phyloP scores from a whole-genome alignment of 2,113 vertebrate species.

The Phyllostomus hastatus region DNA sequence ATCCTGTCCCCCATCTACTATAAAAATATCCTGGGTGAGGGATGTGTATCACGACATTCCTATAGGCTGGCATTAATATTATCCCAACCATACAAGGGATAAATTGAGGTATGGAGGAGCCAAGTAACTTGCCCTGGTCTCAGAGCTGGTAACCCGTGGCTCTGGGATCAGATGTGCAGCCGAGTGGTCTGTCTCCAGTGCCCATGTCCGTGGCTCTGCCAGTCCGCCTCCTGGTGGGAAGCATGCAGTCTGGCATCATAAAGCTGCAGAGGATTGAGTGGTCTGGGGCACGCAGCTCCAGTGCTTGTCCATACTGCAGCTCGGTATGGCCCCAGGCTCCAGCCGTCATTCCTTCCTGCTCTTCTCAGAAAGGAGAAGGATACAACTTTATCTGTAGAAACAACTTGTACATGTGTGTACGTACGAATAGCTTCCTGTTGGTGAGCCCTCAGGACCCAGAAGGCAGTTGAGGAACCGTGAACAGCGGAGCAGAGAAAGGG shows the following conservation, averaged over 20 bases:
- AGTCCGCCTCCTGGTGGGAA: background rate
- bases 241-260: background rate
- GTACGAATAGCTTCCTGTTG: background rate
- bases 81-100: background rate
- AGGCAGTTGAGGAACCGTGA: background rate
- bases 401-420: background rate
- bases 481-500: background rate
- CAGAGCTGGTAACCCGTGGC: background rate
- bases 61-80: background rate
- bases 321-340: background rate
- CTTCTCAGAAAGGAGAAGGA: background rate
- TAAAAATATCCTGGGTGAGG: background rate
- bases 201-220: rapidly evolving
- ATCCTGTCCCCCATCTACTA: background rate
- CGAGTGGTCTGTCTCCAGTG: background rate
- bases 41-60: background rate
- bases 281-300: background rate
- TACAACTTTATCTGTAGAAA: background rate
- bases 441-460: background rate
- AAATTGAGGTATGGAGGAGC: background rate
- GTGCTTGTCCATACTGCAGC: background rate
- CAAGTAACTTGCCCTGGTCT: background rate
- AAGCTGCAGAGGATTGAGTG: background rate
- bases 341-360: background rate
- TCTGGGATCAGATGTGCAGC: background rate